These are phyloP conservation scores for Heliocidaris erythrogramma DNA, from an alignment of 35 echinoderm and acorn worm genomes.

Conservation along the genomic window DNA sequence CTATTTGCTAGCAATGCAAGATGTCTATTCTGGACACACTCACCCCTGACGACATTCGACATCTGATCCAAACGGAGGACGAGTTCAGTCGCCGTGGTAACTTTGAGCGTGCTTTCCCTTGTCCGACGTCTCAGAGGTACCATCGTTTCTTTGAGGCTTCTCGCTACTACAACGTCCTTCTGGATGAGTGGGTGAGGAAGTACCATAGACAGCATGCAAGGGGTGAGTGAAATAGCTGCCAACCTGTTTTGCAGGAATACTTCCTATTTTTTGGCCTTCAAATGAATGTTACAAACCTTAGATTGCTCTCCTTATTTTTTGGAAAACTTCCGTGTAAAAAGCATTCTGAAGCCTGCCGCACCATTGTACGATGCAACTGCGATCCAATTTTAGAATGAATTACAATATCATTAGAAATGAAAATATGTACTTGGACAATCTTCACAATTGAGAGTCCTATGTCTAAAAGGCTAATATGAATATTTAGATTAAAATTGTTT, in stretches of 20 bases:
- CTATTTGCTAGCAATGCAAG: slow-evolving; percentile 76
- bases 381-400: too few species aligned
- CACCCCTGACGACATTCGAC: slow-evolving; percentile 88
- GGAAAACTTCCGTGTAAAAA: neutral
- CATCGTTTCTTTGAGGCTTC: slow-evolving; percentile 83
- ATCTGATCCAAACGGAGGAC: slow-evolving; percentile 75
- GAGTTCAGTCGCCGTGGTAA: slow-evolving; percentile 80
- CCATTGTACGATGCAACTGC: too few species aligned
- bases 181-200: slow-evolving; percentile 87
- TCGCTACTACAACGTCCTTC: slow-evolving; percentile 89
- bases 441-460: too few species aligned
- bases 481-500: too few species aligned
- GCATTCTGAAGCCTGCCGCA: too few species aligned
- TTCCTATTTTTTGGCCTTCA: too few species aligned
- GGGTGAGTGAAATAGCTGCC: slow-evolving; percentile 51
- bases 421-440: too few species aligned
- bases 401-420: too few species aligned
- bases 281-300: too few species aligned
- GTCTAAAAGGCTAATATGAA: too few species aligned
- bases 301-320: too few species aligned
- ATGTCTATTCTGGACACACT: slow-evolving; percentile 87
- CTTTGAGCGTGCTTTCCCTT: slow-evolving; percentile 80
- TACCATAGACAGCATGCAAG: slow-evolving; percentile 74
- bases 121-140: slow-evolving; percentile 62
- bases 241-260: neutral